Evolutionary conservation across 2,797 vertebrate genomes (phyloP), one percentile per base, ranked within the genome.

Genomic region (Sardinella longiceps): DNA sequence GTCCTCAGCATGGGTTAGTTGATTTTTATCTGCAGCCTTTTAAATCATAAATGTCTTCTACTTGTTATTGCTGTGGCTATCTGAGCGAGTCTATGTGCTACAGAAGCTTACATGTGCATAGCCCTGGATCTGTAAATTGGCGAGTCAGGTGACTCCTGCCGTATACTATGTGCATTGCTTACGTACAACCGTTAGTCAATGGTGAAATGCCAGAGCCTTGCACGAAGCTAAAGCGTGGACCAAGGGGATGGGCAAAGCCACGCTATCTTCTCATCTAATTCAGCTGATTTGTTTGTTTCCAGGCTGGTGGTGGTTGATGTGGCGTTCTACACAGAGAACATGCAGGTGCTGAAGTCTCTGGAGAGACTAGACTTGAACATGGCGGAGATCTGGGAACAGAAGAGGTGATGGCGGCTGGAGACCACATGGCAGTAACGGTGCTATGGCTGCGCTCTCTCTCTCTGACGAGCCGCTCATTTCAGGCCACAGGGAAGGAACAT

Each of bases 341-440:
- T 99, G 83, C 98, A 97, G 96, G 96, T 92, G 66, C 95, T 99
- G 93, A 97, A 95, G 94, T 97, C 96, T 88, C 97, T 99, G 85
- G 97, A 98, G 92, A 90, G 90, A 48, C 93, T 99, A 84, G 96
- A 98, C 93, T 94, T 99, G 88, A 98, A 97, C 94, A 97, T 99
- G 98, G 95, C 93, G 0, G 98, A 99, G 92, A 98, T 99, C 90
- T 99, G 98, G 98, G 98, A 99, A 93, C 97, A 97, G 96, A 99
- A 99, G 95, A 99, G 98, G 97, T 99, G 98, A 99, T 96, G 87
- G 87, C 81, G 12, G 39, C 80, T 70, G 82, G 43, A 4, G 30
- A 37, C 23, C 7, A 80, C 77, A n/a, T 56, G 28, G 14, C 15
- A 2, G 45, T 6, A 20, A 15, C 39, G 25, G 30, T 37, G 77